Conservation (phyloP, 2,797 vertebrate species). For the Periophthalmus magnuspinnatus region DNA sequence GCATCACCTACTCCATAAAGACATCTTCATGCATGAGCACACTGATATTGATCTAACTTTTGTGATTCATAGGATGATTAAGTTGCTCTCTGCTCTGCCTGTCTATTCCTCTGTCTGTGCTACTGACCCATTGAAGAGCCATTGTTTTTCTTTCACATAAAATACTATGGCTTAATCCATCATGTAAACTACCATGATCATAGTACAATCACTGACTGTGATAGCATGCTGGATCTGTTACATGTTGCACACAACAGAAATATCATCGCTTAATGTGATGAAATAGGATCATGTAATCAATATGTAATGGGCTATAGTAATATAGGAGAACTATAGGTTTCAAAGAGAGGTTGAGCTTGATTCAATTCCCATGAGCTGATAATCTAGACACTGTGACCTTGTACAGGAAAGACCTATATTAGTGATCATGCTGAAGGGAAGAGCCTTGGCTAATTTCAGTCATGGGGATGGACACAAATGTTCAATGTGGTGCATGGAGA, state of each 20-base stretch:
- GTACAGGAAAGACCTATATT: conserved; percentile 42
- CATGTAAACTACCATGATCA: conserved; percentile 33
- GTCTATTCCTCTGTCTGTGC: conserved; percentile 24
- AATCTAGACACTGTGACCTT: conserved; percentile 56
- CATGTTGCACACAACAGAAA: conserved; percentile 48
- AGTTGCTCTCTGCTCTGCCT: conserved; percentile 31
- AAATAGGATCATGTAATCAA: conserved; percentile 61
- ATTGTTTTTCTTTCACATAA: conserved; percentile 1
- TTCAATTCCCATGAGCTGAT: conserved; percentile 42
- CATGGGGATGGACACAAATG: conserved; percentile 35
- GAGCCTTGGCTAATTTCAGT: conserved; percentile 59
- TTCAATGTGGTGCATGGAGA: conserved; percentile 30
- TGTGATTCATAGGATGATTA: conserved; percentile 39
- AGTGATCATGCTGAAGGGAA: conserved; percentile 40
- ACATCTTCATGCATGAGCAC: conserved; percentile 33
- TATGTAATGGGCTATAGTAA: conserved; percentile 38
- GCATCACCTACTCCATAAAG: conserved; percentile 25
- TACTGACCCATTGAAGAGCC: conserved; percentile 16
- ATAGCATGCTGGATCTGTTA: conserved; percentile 50
- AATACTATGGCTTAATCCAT: conserved; percentile 14
- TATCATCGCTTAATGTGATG: conserved; percentile 52
- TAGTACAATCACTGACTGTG: conserved; percentile 36
- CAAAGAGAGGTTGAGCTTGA: conserved; percentile 18
- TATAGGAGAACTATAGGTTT: conserved; percentile 44
- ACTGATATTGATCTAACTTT: conserved; percentile 44